These are phyloP conservation scores for Campoplex nolae DNA, from an alignment of 2,888 invertebrate species.

Conservation along the genomic window DNA sequence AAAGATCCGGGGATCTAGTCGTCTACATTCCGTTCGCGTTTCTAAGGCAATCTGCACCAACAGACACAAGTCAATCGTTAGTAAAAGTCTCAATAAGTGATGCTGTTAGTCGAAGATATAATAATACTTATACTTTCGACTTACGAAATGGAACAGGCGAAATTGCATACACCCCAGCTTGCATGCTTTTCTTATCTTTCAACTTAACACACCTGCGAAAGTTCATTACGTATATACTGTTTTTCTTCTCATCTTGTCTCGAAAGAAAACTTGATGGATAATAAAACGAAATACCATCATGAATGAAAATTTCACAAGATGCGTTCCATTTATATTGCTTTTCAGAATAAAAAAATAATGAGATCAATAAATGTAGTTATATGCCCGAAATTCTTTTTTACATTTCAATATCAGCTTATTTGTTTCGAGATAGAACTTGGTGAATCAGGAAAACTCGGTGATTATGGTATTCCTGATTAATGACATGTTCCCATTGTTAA, in stretches of 20 bases:
- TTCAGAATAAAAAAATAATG: too few relatives aligned
- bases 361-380: background rate
- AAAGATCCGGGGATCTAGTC: conserved; percentile 53
- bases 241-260: background rate
- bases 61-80: conserved; percentile 60
- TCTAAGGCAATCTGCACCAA: conserved; percentile 63
- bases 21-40: conserved; percentile 61
- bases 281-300: too few relatives aligned
- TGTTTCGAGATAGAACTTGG: too few relatives aligned
- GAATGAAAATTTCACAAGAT: background rate
- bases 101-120: conserved; percentile 38
- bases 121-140: conserved; percentile 39
- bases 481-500: background rate
- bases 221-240: background rate
- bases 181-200: background rate
- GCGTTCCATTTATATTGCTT: too few relatives aligned
- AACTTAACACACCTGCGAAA: background rate
- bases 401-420: background rate
- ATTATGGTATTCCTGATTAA: background rate
- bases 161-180: background rate
- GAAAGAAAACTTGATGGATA: too few relatives aligned
- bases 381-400: too few relatives aligned
- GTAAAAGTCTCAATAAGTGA: conserved; percentile 64
- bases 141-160: conserved; percentile 9
- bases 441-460: background rate